Base-by-base conservation (phyloP, 1,140 invertebrate species). In the Drosophila cardini region DNA sequence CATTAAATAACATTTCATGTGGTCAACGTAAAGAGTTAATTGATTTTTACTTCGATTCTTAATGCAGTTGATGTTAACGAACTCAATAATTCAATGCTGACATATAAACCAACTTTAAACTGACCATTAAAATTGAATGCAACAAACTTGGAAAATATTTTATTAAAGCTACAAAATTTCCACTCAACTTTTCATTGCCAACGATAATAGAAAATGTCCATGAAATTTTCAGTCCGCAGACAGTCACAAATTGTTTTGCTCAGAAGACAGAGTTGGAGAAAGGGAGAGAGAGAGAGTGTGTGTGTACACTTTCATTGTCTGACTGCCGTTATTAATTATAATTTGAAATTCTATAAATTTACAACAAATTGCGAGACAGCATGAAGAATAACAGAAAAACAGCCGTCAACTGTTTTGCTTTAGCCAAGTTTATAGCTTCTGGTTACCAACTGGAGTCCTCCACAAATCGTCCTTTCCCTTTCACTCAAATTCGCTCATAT, bases 341-440 rank as follows among this genome's bases (percentile, higher is more conserved):
- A 80, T 86, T 78, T 81, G 68, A 72, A 86, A 86, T 85, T 85
- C 81, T 80, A 80, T 80, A 85, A 85, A 75, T 78, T 80, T 74
- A 68, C 73, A 80, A 73, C 60, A 73, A 48, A 79, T 61, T n/a
- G 52, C 34, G 52, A 57, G 13, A 32, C 64, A 67, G 26, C 36
- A 76, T 57, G 55, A 57, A 67, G 21, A 26, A 26, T 26, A 26
- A 26, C 45, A 68, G 34, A 55, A 43, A 55, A 55, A 63, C 10
- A 64, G 32, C 43, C 61, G 62, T 72, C 69, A 72, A 67, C 36
- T 26, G 11, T 52, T 65, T 67, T 26, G 63, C 43, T 36, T 58
- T 36, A 9, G 21, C 45, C 53, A 67, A 67, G 52, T 57, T 63
- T 52, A 11, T n/a, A 68, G 64, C 43, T 52, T 72, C 38, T 52